Conservation (phyloP, 2,888 invertebrate genomes). For the Sepiola atlantica region DNA sequence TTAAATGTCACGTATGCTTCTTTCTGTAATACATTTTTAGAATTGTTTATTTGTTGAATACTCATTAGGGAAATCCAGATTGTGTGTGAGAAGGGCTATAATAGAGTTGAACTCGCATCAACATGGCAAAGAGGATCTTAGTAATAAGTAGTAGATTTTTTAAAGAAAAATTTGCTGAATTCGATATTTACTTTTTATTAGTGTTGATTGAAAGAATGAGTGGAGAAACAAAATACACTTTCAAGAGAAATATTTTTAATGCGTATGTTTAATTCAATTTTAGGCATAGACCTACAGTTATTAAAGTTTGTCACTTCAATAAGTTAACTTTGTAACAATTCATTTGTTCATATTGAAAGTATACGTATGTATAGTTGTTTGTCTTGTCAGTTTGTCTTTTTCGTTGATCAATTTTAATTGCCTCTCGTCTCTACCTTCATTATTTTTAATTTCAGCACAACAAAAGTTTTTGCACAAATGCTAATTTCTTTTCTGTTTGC, state of each 20-base stretch:
- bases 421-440: neutral
- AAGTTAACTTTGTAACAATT: slow-evolving; percentile 49
- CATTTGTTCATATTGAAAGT: slow-evolving; percentile 36
- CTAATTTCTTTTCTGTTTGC: neutral
- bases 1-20: neutral
- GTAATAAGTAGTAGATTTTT: neutral
- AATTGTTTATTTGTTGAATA: neutral
- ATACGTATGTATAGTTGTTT: neutral
- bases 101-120: neutral
- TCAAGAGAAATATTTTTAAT: neutral
- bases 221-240: neutral
- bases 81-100: neutral
- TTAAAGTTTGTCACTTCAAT: slow-evolving; percentile 47
- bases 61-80: neutral
- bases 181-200: neutral
- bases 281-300: slow-evolving; percentile 33
- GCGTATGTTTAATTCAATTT: neutral
- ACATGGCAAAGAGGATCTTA: neutral
- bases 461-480: neutral
- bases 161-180: neutral
- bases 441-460: neutral
- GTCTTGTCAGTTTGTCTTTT: neutral
- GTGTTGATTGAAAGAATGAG: neutral
- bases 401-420: neutral
- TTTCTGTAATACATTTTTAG: neutral